phyloP scores from a whole-genome alignment of 2,113 vertebrate species.

The Oenanthe oenanthe region DNA sequence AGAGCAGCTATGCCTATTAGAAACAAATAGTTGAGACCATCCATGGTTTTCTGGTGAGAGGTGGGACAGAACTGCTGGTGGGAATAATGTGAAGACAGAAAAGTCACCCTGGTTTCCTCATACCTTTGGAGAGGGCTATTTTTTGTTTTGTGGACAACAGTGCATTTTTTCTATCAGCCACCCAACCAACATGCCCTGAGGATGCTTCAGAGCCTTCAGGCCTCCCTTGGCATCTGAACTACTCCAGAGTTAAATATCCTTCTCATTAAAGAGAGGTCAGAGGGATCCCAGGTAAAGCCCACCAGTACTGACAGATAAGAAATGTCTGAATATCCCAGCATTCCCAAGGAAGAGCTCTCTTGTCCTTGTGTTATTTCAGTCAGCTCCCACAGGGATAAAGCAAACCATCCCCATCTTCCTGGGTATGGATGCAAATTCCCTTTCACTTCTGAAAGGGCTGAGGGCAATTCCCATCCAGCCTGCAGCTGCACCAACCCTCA shows the following conservation, averaged over 20 bases:
- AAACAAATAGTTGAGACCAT: conserved; percentile 22
- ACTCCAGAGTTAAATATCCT: not conserved
- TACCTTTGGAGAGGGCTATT: not conserved
- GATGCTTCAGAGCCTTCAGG: not conserved
- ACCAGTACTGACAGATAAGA: fast-evolving
- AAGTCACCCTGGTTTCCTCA: not conserved
- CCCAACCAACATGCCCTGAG: not conserved
- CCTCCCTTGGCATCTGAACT: not conserved
- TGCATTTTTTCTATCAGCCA: not conserved
- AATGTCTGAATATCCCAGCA: not conserved
- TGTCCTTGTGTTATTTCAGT: fast-evolving
- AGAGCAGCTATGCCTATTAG: not conserved
- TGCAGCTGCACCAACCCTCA: not conserved
- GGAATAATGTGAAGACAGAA: not conserved
- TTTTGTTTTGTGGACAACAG: not conserved
- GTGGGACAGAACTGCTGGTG: not conserved
- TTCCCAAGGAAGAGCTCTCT: not conserved
- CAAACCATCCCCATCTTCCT: not conserved
- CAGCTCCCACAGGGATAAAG: not conserved
- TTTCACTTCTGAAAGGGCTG: not conserved
- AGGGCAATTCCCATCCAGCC: not conserved
- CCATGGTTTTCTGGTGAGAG: not conserved
- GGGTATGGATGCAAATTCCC: not conserved
- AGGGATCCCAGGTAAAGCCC: not conserved
- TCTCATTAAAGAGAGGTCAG: not conserved